Percentiles rank a stretch among this genome's conserved stretches.
phyloP scores from a whole-genome alignment of 2,797 vertebrate genomes.

The Champsocephalus gunnari region DNA sequence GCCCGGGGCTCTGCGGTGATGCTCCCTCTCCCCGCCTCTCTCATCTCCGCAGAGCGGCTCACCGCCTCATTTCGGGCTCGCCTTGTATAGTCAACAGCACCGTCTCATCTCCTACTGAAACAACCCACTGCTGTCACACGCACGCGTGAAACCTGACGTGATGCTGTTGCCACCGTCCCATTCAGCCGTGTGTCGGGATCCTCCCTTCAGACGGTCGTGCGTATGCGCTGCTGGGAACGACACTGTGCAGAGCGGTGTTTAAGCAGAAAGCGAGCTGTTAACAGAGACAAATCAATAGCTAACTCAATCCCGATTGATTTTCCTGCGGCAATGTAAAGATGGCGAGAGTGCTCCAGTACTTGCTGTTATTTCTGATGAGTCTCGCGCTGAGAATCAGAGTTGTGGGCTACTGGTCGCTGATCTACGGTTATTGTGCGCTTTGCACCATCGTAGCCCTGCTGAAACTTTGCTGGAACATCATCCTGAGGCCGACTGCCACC shows the following conservation, averaged over 20 bases:
- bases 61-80: slow-evolving; percentile 28
- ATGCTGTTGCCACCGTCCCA: slow-evolving; percentile 67
- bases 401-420: slow-evolving; percentile 90
- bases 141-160: slow-evolving; percentile 81
- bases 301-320: slow-evolving; percentile 61
- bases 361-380: slow-evolving; percentile 80
- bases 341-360: slow-evolving; percentile 86
- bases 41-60: not conserved
- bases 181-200: slow-evolving; percentile 72
- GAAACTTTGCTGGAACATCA: slow-evolving; percentile 93
- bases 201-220: slow-evolving; percentile 77
- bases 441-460: slow-evolving; percentile 89
- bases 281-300: slow-evolving; percentile 55
- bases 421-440: slow-evolving; percentile 92
- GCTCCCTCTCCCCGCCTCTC: slow-evolving; percentile 34
- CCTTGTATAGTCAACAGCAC: slow-evolving; percentile 60
- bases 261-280: slow-evolving; percentile 42
- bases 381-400: slow-evolving; percentile 84
- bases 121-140: slow-evolving; percentile 71
- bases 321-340: slow-evolving; percentile 84
- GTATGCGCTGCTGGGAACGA: slow-evolving; percentile 62
- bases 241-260: slow-evolving; percentile 46
- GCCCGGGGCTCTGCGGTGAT: slow-evolving; percentile 44
- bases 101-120: slow-evolving; percentile 53
- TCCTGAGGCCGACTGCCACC: slow-evolving; percentile 88